Conservation (phyloP, 2,888 invertebrate species). For the Torymus auratus region DNA sequence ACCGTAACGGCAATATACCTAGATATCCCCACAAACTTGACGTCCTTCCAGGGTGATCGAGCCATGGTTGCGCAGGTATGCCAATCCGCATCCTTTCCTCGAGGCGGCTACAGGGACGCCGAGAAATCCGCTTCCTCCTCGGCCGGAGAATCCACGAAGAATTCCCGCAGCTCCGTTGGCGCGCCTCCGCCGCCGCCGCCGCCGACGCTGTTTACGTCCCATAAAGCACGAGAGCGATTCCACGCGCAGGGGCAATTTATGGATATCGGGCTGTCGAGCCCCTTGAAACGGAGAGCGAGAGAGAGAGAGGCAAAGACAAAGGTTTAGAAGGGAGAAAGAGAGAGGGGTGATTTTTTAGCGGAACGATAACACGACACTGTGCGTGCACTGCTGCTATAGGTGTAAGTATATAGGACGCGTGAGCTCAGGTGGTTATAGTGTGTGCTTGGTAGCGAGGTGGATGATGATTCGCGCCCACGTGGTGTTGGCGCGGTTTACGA, state of each 20-base stretch:
- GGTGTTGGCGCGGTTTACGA: too few species aligned
- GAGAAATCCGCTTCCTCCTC: not conserved
- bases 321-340: too few species aligned
- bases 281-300: slow-evolving; percentile 6
- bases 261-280: not conserved
- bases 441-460: too few species aligned
- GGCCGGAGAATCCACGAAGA: not conserved
- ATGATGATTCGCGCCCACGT: too few species aligned
- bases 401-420: too few species aligned
- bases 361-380: too few species aligned
- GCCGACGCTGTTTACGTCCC: slow-evolving; percentile 29
- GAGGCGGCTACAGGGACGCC: not conserved
- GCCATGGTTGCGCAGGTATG: not conserved
- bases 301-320: too few species aligned
- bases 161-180: not conserved
- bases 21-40: not conserved
- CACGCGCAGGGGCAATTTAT: slow-evolving; percentile 14
- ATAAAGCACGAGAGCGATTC: slow-evolving; percentile 28
- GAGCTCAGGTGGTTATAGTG: too few species aligned
- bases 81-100: too few species aligned
- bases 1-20: not conserved
- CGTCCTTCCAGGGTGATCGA: not conserved
- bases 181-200: not conserved
- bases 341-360: too few species aligned
- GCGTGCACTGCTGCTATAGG: too few species aligned